Base-by-base conservation (phyloP, 2,797 vertebrate species). In the Sarcoramphus papa region DNA sequence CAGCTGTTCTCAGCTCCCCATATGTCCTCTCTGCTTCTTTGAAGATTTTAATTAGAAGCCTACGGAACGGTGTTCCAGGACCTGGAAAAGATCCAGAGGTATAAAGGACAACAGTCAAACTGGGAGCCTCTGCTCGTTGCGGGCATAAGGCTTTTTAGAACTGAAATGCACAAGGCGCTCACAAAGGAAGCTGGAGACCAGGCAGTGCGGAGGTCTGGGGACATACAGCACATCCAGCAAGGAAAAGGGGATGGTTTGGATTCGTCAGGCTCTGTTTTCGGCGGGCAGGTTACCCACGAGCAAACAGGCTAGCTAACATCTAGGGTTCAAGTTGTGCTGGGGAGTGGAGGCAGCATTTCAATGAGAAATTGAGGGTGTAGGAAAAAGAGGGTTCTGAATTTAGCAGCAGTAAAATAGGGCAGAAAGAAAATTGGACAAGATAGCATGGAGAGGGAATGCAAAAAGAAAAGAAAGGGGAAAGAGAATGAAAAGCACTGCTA, bases 1-100 rank as follows among this genome's bases (percentile, higher is more conserved):
- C 8, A 0, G 79, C 82, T 95, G 54, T 51, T 51, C 85, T 62
- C 92, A 82, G 83, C 70, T 84, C 85, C 64, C 65, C 20, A 8
- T 21, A 81, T 2, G 0, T 76, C 81, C 78, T 75, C 70, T 54
- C 30, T 2, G 74, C 43, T 85, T 57, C 93, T 95, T 92, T 95
- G 95, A 96, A 94, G 92, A 88, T 90, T 95, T 96, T 94, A 95
- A 97, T 97, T 91, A 94, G 81, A 65, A 93, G 67, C 56, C 76
- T 70, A 48, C 0, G 2, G 67, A 94, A 92, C 0, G 2, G 60
- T 37, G 21, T 67, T 93, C 18, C 54, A 53, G 51, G 64, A 62
- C 56, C 88, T 93, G 81, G 86, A 92, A 77, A 63, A 91, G 93
- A 76, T 67, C 86, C 91, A 92, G 87, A 87, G 78, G 53, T 63